Conservation (phyloP, 2,113 vertebrate species). For the Accipiter cooperii region DNA sequence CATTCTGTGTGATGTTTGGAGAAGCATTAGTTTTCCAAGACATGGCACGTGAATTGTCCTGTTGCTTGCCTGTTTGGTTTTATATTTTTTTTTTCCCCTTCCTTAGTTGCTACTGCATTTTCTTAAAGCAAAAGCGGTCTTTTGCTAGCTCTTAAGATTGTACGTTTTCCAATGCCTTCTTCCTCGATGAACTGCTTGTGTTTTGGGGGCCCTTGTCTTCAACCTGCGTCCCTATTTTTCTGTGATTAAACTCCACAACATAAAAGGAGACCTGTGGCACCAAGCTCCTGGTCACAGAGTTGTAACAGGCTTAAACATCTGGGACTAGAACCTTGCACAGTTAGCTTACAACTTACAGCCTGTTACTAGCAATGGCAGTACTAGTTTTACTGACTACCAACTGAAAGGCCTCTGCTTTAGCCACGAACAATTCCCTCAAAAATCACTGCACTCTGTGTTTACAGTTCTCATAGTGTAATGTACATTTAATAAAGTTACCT, state of each 20-base stretch:
- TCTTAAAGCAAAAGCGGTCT: neutral
- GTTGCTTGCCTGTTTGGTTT: neutral
- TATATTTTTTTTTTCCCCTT: neutral
- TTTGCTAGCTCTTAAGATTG: neutral
- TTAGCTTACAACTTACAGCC: neutral
- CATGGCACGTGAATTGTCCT: neutral
- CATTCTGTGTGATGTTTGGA: neutral
- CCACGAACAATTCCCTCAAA: neutral
- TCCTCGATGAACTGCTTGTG: neutral
- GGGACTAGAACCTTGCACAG: neutral
- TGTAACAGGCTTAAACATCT: neutral
- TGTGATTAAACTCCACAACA: neutral
- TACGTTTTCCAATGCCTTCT: neutral
- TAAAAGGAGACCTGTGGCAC: neutral
- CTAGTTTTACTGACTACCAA: neutral
- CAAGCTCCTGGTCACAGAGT: neutral
- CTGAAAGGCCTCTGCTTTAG: neutral
- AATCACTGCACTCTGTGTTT: neutral
- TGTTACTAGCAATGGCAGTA: neutral
- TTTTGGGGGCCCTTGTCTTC: neutral
- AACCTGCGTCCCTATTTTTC: neutral
- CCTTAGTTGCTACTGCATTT: neutral
- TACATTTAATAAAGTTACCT: neutral
- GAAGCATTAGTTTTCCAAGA: neutral
- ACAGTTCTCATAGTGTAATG: neutral